These are phyloP conservation scores for Siderastrea siderea DNA, from an alignment of 92 coral and sea anemone genomes.

Conservation along the genomic window DNA sequence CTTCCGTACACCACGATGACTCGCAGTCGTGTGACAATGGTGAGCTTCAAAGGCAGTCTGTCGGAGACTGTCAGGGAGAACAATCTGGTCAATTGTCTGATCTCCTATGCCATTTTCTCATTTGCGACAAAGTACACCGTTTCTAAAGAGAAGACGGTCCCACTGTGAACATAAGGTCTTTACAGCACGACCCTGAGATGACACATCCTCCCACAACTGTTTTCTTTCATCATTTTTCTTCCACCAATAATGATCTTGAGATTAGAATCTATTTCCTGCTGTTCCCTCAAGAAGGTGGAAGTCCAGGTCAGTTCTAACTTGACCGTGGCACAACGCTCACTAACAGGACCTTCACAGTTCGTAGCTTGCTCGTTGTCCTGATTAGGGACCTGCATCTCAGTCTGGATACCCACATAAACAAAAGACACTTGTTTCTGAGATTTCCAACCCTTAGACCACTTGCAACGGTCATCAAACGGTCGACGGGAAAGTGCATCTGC, in stretches of 20 bases:
- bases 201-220: conserved; percentile 64
- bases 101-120: conserved; percentile 40
- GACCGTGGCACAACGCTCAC: conserved; percentile 23
- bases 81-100: conserved; percentile 25
- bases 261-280: conserved; percentile 19
- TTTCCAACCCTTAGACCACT: conserved; percentile 31
- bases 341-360: not conserved
- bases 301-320: conserved; percentile 44
- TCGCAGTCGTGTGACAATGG: conserved; percentile 39
- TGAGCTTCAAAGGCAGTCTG: not conserved
- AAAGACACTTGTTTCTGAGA: not conserved
- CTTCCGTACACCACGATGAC: conserved; percentile 38
- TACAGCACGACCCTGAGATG: conserved; percentile 37
- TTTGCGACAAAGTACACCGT: conserved; percentile 30
- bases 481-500: conserved; percentile 20
- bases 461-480: conserved; percentile 11
- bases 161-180: conserved; percentile 72
- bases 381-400: not conserved
- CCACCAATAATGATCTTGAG: conserved; percentile 30
- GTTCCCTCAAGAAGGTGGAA: conserved; percentile 16
- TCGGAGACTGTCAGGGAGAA: conserved; percentile 18
- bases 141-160: conserved; percentile 45
- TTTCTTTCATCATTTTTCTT: not conserved
- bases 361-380: conserved; percentile 8
- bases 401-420: conserved; percentile 28